Evolutionary conservation across 1,140 invertebrate species (phyloP).

Genomic region (Drosophila watanabei): DNA sequence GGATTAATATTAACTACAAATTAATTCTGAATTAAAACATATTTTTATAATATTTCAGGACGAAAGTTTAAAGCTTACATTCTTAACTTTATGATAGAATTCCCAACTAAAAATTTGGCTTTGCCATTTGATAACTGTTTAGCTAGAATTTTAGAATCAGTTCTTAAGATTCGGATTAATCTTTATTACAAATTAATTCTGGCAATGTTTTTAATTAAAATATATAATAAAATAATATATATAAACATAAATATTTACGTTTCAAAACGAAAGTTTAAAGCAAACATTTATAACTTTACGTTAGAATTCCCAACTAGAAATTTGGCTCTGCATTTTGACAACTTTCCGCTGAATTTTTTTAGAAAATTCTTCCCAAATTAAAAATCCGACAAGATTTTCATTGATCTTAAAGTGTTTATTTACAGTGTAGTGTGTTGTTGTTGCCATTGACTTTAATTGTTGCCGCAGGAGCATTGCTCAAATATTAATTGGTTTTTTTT

Average conservation of each 20-base stretch:
- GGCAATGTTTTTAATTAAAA: too few relatives aligned
- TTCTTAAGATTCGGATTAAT: background rate
- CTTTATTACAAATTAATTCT: background rate
- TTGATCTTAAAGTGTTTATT: background rate
- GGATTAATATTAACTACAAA: too few relatives aligned
- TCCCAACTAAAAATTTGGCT: background rate
- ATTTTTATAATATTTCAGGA: too few relatives aligned
- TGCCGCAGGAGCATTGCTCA: constrained; percentile 83
- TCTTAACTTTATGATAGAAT: background rate
- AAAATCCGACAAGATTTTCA: background rate
- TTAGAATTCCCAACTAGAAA: background rate
- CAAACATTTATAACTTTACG: too few relatives aligned
- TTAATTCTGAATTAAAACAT: too few relatives aligned
- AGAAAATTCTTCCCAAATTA: background rate
- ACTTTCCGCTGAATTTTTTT: too few relatives aligned
- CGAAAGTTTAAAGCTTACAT: too few relatives aligned
- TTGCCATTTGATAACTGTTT: too few relatives aligned
- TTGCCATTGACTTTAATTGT: constrained; percentile 80
- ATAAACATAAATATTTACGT: too few relatives aligned
- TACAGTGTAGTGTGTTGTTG: constrained; percentile 13
- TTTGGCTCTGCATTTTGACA: background rate
- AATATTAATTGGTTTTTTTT: constrained; percentile 81
- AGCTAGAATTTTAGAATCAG: too few relatives aligned
- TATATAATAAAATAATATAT: too few relatives aligned
- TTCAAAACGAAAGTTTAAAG: too few relatives aligned